Conservation (phyloP, 53 echinoderm and acorn worm species). For the Henricia sp. region DNA sequence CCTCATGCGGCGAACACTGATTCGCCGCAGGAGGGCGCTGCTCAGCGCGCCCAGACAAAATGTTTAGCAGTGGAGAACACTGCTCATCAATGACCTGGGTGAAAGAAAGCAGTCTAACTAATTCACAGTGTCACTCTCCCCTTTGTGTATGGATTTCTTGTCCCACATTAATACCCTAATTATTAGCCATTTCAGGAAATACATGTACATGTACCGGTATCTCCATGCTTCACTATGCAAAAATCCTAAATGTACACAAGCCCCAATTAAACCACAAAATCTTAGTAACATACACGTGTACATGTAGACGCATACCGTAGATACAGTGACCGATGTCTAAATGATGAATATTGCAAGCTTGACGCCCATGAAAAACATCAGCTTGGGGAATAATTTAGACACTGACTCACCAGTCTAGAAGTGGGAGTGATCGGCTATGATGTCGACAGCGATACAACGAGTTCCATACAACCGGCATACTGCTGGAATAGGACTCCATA, state of each 20-base stretch:
- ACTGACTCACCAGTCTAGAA: slow-evolving; percentile 52
- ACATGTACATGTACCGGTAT: slow-evolving; percentile 18
- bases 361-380: slow-evolving; percentile 2
- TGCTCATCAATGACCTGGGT: too few species aligned
- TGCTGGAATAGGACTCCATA: slow-evolving; percentile 7
- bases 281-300: not conserved
- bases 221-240: too few species aligned
- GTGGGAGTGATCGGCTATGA: slow-evolving; percentile 13
- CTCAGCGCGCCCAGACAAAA: too few species aligned
- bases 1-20: too few species aligned
- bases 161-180: too few species aligned
- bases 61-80: too few species aligned
- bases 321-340: not conserved
- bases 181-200: not conserved
- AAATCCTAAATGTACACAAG: too few species aligned
- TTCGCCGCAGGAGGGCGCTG: too few species aligned
- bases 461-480: not conserved
- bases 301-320: not conserved
- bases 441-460: slow-evolving; percentile 29
- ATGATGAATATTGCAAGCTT: not conserved
- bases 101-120: too few species aligned
- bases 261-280: too few species aligned
- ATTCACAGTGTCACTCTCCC: too few species aligned
- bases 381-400: not conserved
- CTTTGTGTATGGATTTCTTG: too few species aligned